Percentiles rank a stretch among this genome's conserved stretches.
phyloP scores from a whole-genome alignment of 1,140 invertebrate species.

The Drosophila kanapiae region DNA sequence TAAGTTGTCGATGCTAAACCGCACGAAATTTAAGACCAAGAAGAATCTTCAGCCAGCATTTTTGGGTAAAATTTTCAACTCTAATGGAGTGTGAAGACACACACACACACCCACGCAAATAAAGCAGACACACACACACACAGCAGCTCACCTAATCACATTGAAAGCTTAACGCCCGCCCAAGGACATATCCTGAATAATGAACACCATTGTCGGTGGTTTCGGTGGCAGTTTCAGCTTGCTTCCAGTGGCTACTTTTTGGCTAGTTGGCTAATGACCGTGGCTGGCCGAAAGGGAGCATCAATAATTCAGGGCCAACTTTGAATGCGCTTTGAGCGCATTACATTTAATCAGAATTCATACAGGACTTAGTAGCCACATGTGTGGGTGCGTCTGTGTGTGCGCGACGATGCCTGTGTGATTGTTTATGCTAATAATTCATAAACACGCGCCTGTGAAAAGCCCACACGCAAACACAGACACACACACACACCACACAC shows the following conservation, averaged over 20 bases:
- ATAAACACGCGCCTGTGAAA: constrained; percentile 69
- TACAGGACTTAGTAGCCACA: constrained; percentile 13
- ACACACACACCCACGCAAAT: not conserved
- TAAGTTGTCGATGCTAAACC: constrained; percentile 39
- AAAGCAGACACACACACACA: not conserved
- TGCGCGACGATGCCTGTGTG: constrained; percentile 3
- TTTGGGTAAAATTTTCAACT: constrained; percentile 32
- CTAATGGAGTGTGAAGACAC: constrained; percentile 47
- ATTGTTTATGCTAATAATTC: constrained; percentile 67
- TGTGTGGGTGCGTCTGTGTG: not conserved
- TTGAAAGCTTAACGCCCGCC: constrained; percentile 48
- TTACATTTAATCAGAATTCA: constrained; percentile 57
- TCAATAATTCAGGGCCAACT: constrained; percentile 53
- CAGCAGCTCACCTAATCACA: constrained; percentile 36
- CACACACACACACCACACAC: constrained; percentile 13
- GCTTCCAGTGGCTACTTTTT: constrained; percentile 32
- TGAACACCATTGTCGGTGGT: constrained; percentile 32
- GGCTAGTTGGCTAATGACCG: constrained; percentile 45
- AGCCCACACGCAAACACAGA: constrained; percentile 49
- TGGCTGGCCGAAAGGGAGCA: constrained; percentile 25
- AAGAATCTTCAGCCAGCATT: constrained; percentile 25
- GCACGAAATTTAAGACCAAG: constrained; percentile 42
- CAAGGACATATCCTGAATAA: constrained; percentile 53
- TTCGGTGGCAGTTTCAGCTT: constrained; percentile 5
- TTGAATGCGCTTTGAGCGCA: constrained; percentile 49